A percentile compares a stretch with the other conserved stretches of the same genome.
Evolutionary conservation across 2,113 vertebrate genomes (phyloP).

Genomic region (Pterocles gutturalis): DNA sequence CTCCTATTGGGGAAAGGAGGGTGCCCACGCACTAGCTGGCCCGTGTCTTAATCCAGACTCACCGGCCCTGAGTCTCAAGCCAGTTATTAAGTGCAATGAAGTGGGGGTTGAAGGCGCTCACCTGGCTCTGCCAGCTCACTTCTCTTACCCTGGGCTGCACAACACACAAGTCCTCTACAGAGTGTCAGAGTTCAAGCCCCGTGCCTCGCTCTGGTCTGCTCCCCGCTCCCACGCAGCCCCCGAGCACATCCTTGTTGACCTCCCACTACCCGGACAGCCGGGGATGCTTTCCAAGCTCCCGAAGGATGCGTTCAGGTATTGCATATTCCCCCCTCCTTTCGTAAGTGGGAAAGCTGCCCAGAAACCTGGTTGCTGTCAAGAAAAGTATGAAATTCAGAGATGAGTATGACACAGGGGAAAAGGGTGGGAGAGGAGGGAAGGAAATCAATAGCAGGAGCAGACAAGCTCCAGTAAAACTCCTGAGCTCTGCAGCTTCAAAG

Average conservation of each 20-base stretch:
- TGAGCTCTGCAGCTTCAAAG: constrained; percentile 30
- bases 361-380: neutral
- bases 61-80: neutral
- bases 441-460: neutral
- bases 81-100: neutral
- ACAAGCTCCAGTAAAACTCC: neutral
- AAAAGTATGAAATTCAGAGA: neutral
- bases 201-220: neutral
- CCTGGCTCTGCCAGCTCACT: accelerated
- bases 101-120: neutral
- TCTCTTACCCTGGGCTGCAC: neutral
- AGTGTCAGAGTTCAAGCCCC: accelerated
- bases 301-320: accelerated
- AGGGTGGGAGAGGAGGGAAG: neutral
- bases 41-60: neutral
- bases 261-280: accelerated
- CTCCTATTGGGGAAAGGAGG: neutral
- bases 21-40: neutral
- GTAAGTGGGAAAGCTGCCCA: neutral
- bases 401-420: neutral
- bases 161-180: neutral
- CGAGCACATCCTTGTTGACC: accelerated
- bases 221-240: neutral
- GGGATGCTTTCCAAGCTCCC: neutral
- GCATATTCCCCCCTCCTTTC: neutral